Conservation (phyloP, 2,888 invertebrate genomes). For the Drosophila stalkeri region DNA sequence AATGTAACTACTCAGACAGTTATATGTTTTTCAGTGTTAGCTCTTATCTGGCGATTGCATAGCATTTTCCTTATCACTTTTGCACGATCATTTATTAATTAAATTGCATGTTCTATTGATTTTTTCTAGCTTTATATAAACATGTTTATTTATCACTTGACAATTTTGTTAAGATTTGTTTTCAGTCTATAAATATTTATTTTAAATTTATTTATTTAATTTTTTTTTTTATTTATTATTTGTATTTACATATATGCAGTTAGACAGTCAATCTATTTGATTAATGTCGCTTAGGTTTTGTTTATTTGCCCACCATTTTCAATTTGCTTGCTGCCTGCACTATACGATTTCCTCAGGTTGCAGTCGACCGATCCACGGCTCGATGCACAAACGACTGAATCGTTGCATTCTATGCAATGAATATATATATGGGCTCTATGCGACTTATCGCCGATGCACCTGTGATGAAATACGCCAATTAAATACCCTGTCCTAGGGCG, state of each 20-base stretch:
- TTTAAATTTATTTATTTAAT: too few species aligned
- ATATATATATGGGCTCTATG: neutral
- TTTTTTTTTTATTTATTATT: neutral
- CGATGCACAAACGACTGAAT: constrained; percentile 3
- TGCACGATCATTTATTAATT: neutral
- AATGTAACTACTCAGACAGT: neutral
- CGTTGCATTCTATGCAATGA: neutral
- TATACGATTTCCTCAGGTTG: neutral
- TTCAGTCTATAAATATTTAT: neutral
- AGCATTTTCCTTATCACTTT: neutral
- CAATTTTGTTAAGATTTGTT: neutral
- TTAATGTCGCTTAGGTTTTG: neutral
- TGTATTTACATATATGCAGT: neutral
- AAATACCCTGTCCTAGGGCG: neutral
- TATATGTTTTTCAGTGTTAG: too few species aligned
- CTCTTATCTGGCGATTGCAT: neutral
- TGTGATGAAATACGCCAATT: neutral
- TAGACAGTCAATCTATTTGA: neutral
- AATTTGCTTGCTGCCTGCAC: neutral
- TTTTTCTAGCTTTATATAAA: neutral
- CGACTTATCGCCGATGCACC: neutral
- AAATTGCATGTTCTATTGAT: too few species aligned
- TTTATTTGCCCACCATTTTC: constrained; percentile 5
- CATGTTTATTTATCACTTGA: neutral
- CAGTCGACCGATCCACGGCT: neutral